Evolutionary conservation across 2,113 vertebrate genomes (phyloP), one percentile per base, ranked within the genome.

Genomic region (Phasianus colchicus): DNA sequence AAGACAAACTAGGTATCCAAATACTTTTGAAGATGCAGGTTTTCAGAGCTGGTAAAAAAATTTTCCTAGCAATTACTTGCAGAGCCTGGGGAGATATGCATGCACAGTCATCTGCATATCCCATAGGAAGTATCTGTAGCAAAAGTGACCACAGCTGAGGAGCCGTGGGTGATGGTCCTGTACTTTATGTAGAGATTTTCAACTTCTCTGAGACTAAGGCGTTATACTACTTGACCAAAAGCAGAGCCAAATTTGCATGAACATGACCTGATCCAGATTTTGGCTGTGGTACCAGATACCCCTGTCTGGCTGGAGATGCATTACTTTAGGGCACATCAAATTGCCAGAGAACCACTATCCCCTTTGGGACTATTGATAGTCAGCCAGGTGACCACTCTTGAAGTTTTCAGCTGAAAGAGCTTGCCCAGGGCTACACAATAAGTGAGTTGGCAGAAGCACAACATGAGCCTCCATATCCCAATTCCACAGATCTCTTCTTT

Each of bases 231-330:
- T 54, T 21, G 38, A 78, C 32, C 25, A 42, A 20, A 52, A 83
- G 72, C 25, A n/a, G 54, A 88, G 45, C 9, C 0, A 0, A 88
- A 90, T 69, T 17, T 74, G 22, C 1, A 0, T 9, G 60, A 69
- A 74, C n/a, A 40, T 52, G 65, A 40, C 25, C 38, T 83, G 79
- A 67, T 38, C 10, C 48, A 34, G 38, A 75, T 29, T 38, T 45
- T 1, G 1, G 52, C 43, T 50, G 63, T 54, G 58, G 29, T 48
- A 32, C 24, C 13, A 0, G 0, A 36, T 18, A 64, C 13, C n/a
- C 57, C 32, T 40, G 29, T 36, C 40, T 80, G 10, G 34, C 52
- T 60, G 34, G 52, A 71, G 34, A 38, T 81, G 47, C 32, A 54
- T 48, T 27, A 13, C 21, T 29, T 55, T 8, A 29, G 47, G 32